phyloP scores from a whole-genome alignment of 2,113 vertebrate species.

The Catharus bicknelli region DNA sequence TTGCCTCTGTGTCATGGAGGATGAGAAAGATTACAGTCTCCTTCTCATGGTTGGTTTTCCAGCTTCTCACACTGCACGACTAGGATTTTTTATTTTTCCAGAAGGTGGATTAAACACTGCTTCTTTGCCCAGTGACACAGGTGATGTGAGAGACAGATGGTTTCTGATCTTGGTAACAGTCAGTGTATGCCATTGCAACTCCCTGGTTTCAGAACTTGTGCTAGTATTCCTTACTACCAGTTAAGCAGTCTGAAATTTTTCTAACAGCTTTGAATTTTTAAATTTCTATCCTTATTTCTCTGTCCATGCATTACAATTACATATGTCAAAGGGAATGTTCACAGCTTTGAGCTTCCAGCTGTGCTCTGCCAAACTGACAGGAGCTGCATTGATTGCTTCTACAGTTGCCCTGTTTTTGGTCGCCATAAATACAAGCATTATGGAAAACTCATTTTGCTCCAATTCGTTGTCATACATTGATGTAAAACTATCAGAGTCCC shows the following conservation, averaged over 20 bases:
- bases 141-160: background rate
- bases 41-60: background rate
- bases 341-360: slow-evolving; percentile 1
- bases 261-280: background rate
- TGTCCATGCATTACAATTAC: background rate
- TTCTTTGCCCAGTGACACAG: background rate
- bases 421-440: background rate
- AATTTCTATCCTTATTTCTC: background rate
- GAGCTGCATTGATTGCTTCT: background rate
- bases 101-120: background rate
- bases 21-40: background rate
- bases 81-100: background rate
- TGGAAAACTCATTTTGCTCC: background rate
- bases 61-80: background rate
- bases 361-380: background rate
- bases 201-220: background rate
- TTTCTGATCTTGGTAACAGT: background rate
- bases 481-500: background rate
- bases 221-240: background rate
- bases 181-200: background rate
- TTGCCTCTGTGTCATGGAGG: background rate
- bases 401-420: background rate
- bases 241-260: background rate
- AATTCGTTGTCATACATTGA: background rate
- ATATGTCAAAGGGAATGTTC: background rate